Base-by-base conservation (phyloP, 1,140 invertebrate species). In the Whitmania pigra region DNA sequence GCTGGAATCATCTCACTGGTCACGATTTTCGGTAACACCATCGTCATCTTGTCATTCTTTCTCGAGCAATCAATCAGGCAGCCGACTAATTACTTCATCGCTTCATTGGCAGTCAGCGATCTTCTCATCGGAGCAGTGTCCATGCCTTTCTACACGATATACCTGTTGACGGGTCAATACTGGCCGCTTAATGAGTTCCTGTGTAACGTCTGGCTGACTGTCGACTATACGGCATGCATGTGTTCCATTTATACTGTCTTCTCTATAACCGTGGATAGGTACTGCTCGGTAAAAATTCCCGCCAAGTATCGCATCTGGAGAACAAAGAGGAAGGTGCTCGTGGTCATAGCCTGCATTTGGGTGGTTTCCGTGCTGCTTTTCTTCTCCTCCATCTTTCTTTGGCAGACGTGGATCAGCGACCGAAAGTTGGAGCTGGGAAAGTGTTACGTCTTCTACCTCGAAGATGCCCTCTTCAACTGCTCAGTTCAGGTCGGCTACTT, bases 171-270 rank as follows among this genome's bases (percentile, higher is more conserved):
- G 13, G 91, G 90, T 86, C 92, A 93, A 25, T 90, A 93, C 78
- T 99, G 97, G 97, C 90, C 96, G 78, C 86, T 99, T 67, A 95
- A 96, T n/a, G 90, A 92, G 17, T 87, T 98, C 72, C 85, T 98
- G 0, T 99, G 97, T 81, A 95, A 99, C 82, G 85, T 99, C 40
- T 99, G 97, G 97, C 85, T 99, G 0, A 96, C 94, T 0, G 91
- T 98, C n/a, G 97, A 99, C 83, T 99, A 98, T 82, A 98, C 96
- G 6, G 94, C 98, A 0, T 99, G 97, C 80, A 85, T 99, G 27
- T 94, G 97, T 6, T 98, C 94, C 3, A 96, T 99, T 81, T 99
- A 99, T 81, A 99, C 96, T 0, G 97, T 99, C 2, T 87, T 99
- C 29, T 86, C 97, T 63, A 99, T 99, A 75, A 99, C 97, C 18